phyloP scores from a whole-genome alignment of 2,113 vertebrate genomes.

The Callipepla squamata region DNA sequence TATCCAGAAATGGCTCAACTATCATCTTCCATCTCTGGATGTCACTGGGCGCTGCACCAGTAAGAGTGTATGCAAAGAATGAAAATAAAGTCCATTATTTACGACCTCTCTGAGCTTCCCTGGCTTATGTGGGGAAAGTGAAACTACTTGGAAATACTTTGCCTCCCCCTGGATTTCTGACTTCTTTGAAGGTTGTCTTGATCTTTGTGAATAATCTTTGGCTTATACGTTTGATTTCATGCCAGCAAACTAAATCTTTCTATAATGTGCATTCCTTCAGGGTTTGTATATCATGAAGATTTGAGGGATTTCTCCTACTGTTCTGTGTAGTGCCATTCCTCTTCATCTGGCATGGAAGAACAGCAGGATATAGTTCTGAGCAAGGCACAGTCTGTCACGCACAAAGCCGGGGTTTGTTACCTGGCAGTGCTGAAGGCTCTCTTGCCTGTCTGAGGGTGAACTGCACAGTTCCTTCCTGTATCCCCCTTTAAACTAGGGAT shows the following conservation, averaged over 20 bases:
- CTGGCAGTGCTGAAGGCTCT: neutral
- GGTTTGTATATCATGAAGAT: neutral
- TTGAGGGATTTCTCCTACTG: constrained; percentile 14
- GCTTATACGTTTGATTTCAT: constrained; percentile 36
- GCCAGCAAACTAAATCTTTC: constrained; percentile 54
- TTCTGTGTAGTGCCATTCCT: neutral
- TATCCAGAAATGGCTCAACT: neutral
- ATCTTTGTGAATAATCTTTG: constrained; percentile 62
- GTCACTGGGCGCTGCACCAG: neutral
- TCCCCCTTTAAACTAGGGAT: neutral
- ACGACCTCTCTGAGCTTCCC: constrained; percentile 32
- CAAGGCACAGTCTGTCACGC: neutral
- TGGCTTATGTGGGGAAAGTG: constrained; percentile 13
- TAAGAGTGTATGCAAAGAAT: constrained; percentile 30
- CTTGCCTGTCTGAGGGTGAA: fast-evolving
- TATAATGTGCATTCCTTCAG: constrained; percentile 21
- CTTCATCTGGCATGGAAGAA: neutral
- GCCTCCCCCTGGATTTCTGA: constrained; percentile 45
- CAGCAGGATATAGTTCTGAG: neutral
- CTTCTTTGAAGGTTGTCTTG: constrained; percentile 64
- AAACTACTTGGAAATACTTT: constrained; percentile 41
- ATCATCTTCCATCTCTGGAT: neutral
- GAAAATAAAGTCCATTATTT: constrained; percentile 59
- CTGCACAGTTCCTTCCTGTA: fast-evolving
- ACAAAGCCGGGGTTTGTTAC: neutral